Evolutionary conservation across 2,797 vertebrate species (phyloP), one percentile per base, ranked within the genome.

Genomic region (Argya squamiceps): DNA sequence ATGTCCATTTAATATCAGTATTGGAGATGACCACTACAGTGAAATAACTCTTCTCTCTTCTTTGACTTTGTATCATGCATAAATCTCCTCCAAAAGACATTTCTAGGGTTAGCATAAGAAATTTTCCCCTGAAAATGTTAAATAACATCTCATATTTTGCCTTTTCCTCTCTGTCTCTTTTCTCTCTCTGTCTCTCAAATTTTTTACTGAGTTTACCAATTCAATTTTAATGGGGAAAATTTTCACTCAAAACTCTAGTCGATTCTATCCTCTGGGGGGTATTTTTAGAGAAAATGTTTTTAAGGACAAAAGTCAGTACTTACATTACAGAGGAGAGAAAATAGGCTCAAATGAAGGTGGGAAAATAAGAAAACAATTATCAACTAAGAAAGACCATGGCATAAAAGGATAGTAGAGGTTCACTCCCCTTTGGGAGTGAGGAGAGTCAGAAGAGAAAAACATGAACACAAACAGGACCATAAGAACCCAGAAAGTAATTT

Each of bases 401-500:
- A 74, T 47, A 46, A 59, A 76, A 87, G 22, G 15, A 37, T 36
- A 56, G 26, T 17, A 63, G 62, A 70, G 8, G 37, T 84, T 89
- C 56, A 67, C 68, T 92, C 71, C 77, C 46, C 22, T 89, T 62
- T 81, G 44, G 47, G 49, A 36, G 26, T 58, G 90, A 18, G n/a
- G 47, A 80, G 53, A 88, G 46, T 64, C 62, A 95, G 82, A 92
- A 85, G 50, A 85, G 64, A 83, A 94, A 94, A 93, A 93, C 64
- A 71, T 41, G 88, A 71, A 41, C 64, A 74, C 0, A 7, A 89
- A 82, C 36, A 80, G 50, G 56, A 64, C 53, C 11, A 10, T 58
- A 92, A 65, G 64, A 91, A 78, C 62, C 29, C 77, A 75, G 84
- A 88, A 86, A 89, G 55, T 32, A 86, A 95, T 95, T 78, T 85